Evolutionary conservation across 1,140 invertebrate genomes (phyloP).

Genomic region (Heliconius congener): DNA sequence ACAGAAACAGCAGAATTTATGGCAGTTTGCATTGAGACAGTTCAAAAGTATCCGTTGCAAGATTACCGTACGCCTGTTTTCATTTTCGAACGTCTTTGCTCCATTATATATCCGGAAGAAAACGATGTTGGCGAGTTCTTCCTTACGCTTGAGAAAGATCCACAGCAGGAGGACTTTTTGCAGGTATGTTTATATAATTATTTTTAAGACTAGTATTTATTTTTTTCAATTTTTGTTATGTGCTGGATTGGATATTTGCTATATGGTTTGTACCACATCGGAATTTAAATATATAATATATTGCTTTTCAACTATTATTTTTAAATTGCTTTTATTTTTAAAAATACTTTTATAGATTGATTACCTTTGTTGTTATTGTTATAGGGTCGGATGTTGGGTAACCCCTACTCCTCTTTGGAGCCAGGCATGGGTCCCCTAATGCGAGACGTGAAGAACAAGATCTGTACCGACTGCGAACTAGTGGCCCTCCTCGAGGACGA

Average conservation of each 20-base stretch:
- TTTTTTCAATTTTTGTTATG: too few relatives aligned
- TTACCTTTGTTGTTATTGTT: neutral
- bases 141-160: slow-evolving; percentile 97
- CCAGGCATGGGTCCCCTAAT: slow-evolving; percentile 97
- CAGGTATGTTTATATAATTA: slow-evolving; percentile 81
- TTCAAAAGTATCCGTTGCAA: slow-evolving; percentile 94
- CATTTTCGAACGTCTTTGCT: slow-evolving; percentile 98
- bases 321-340: too few relatives aligned
- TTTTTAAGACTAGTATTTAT: too few relatives aligned
- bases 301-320: too few relatives aligned
- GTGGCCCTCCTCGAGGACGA: slow-evolving; percentile 98
- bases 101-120: slow-evolving; percentile 98
- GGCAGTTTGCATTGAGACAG: slow-evolving; percentile 97
- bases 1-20: slow-evolving; percentile 98
- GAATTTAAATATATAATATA: too few relatives aligned
- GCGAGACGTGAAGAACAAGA: slow-evolving; percentile 99
- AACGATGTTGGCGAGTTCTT: slow-evolving; percentile 98
- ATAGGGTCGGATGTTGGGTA: slow-evolving; percentile 97
- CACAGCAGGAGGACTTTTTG: slow-evolving; percentile 98
- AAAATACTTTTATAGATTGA: too few relatives aligned
- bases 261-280: too few relatives aligned
- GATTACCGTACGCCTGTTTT: slow-evolving; percentile 98
- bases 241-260: too few relatives aligned
- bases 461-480: slow-evolving; percentile 98
- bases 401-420: slow-evolving; percentile 97